Evolutionary conservation across 1,140 invertebrate species (phyloP).

Genomic region (Dermatophagoides farinae): DNA sequence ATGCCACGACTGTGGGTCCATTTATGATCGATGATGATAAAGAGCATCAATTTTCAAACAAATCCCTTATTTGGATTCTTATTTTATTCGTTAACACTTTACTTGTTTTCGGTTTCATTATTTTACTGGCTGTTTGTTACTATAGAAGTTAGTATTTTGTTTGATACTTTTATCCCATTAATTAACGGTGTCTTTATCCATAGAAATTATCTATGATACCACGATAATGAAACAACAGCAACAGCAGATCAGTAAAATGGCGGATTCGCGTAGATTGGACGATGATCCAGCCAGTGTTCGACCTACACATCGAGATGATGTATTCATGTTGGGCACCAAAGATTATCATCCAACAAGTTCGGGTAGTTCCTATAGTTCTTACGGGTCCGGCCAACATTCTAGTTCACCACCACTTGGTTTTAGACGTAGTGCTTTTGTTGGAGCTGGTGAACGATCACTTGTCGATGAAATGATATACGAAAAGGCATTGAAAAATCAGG

Average conservation of each 20-base stretch:
- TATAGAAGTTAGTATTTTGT: slow-evolving; percentile 1
- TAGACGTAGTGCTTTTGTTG: no score
- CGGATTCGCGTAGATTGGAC: not conserved
- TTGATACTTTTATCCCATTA: no score
- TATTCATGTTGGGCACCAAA: not conserved
- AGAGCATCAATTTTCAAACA: not conserved
- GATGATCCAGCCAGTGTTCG: no score
- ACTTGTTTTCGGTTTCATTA: slow-evolving; percentile 1
- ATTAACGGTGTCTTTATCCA: not conserved
- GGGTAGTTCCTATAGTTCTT: not conserved
- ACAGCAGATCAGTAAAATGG: not conserved
- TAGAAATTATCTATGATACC: not conserved
- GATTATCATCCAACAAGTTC: not conserved
- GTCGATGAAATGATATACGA: not conserved
- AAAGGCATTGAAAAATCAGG: not conserved
- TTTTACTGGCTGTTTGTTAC: not conserved
- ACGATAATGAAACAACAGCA: not conserved
- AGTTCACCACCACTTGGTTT: not conserved
- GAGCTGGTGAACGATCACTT: no score
- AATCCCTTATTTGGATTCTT: not conserved
- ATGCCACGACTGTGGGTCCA: not conserved
- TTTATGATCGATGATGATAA: not conserved
- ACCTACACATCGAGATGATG: not conserved
- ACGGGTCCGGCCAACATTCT: not conserved
- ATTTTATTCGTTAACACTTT: slow-evolving; percentile 2